These are phyloP conservation scores for Scaptomyza hsui DNA, from an alignment of 1,140 invertebrate genomes.

Conservation along the genomic window DNA sequence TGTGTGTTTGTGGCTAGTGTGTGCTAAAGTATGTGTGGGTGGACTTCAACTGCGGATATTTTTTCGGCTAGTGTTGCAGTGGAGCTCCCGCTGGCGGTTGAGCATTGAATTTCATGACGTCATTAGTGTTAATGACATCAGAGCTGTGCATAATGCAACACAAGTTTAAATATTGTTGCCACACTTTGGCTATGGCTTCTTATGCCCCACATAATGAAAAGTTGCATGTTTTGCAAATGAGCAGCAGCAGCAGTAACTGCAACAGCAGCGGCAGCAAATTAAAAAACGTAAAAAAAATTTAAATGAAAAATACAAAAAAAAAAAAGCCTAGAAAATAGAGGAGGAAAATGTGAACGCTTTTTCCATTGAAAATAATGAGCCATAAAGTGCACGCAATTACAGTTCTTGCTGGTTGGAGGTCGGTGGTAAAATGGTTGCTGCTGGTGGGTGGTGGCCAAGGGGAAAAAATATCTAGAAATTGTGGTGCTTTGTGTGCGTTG, in stretches of 20 bases:
- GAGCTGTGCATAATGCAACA: slow-evolving; percentile 62
- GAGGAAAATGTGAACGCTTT: slow-evolving; percentile 36
- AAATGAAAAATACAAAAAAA: neutral
- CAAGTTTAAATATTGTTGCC: slow-evolving; percentile 62
- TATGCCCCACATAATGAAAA: slow-evolving; percentile 65
- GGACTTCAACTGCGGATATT: neutral
- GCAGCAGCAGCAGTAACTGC: slow-evolving; percentile 7
- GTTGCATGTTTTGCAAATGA: slow-evolving; percentile 54
- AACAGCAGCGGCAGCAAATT: neutral
- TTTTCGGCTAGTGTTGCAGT: slow-evolving; percentile 4
- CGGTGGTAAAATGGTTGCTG: neutral
- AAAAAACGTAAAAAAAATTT: slow-evolving; percentile 4
- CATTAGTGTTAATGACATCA: slow-evolving; percentile 72
- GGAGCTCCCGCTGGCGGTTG: slow-evolving; percentile 26
- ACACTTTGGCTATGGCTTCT: slow-evolving; percentile 48
- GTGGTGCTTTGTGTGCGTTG: slow-evolving; percentile 25
- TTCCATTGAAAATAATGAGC: slow-evolving; percentile 72
- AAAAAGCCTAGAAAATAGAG: neutral
- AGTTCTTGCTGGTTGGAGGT: neutral
- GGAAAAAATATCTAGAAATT: slow-evolving; percentile 28
- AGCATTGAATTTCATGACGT: slow-evolving; percentile 75
- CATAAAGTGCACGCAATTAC: slow-evolving; percentile 68
- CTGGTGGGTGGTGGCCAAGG: neutral
- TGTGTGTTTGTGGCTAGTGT: neutral
- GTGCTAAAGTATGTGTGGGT: slow-evolving; percentile 1